Base-by-base conservation (phyloP, 2,888 invertebrate species). In the Adelphocoris suturalis region DNA sequence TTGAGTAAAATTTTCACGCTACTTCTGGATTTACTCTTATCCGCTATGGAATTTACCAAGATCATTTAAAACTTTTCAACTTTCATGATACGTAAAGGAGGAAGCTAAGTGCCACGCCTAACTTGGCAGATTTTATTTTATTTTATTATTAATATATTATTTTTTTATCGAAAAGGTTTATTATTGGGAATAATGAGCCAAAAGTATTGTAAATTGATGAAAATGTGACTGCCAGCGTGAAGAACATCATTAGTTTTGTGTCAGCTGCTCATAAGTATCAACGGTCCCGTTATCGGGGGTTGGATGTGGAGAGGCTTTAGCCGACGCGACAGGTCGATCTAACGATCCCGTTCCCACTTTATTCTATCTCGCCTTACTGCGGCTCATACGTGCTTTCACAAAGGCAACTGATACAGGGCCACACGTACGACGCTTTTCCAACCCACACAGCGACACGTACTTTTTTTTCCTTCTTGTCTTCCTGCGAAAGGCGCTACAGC, bases 271-370 rank as follows among this genome's bases (percentile, higher is more conserved):
- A n/a, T 61, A 23, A 12, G 23, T 68, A 68, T 68, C 23, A 68
- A 0, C 4, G 13, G 68, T 13, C 12, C 23, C 19, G 68, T 68
- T 23, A 23, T 68, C 68, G 27, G 19, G 13, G 23, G 23, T 19
- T 12, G 23, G 19, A 27, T 23, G 61, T 14, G 61, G 16, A 52
- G 52, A 7, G 52, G 52, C 52, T 52, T 61, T 61, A 16, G 61
- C 0, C 68, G 68, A 11, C 23, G 68, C 68, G 68, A 68, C 68
- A 68, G 68, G 68, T 68, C 68, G 68, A 68, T 68, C 68, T 68
- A 68, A 68, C 68, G 68, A 68, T 68, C 68, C 9, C 11, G 23
- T 68, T 68, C 68, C 23, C 68, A 68, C 23, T 68, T 68, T 68
- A 68, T 68, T 68, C 68, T 23, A 68, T 68, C 68, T 68, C 68